Evolutionary conservation across 2,888 invertebrate species (phyloP).

Genomic region (Drosophila sordidapex): DNA sequence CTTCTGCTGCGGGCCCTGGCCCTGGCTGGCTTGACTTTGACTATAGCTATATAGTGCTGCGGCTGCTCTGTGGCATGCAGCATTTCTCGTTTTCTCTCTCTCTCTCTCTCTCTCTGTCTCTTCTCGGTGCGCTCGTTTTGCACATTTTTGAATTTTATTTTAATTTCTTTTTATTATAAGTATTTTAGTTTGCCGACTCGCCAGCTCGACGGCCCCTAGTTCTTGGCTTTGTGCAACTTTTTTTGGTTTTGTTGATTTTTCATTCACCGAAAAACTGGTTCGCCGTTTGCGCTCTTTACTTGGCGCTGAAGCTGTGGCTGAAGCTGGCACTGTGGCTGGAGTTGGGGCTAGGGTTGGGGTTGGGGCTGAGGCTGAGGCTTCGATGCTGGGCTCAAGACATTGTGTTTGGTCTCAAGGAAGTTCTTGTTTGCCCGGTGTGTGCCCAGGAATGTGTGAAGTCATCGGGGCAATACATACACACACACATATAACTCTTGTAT

Average conservation of each 20-base stretch:
- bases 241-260: slow-evolving; percentile 76
- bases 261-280: slow-evolving; percentile 80
- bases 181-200: slow-evolving; percentile 62
- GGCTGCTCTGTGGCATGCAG: slow-evolving; percentile 66
- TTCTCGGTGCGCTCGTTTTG: slow-evolving; percentile 62
- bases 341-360: slow-evolving; percentile 8
- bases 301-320: slow-evolving; percentile 39
- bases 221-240: slow-evolving; percentile 48
- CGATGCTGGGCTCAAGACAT: slow-evolving; percentile 40
- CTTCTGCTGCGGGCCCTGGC: slow-evolving; percentile 51
- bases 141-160: slow-evolving; percentile 81
- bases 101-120: slow-evolving; percentile 21
- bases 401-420: slow-evolving; percentile 75
- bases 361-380: slow-evolving; percentile 34
- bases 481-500: slow-evolving; percentile 40
- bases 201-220: slow-evolving; percentile 7
- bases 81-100: slow-evolving; percentile 51
- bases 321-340: slow-evolving; percentile 20
- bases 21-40: slow-evolving; percentile 41
- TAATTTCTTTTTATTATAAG: slow-evolving; percentile 79
- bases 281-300: slow-evolving; percentile 61
- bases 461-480: slow-evolving; percentile 57
- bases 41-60: slow-evolving; percentile 6
- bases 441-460: slow-evolving; percentile 78
- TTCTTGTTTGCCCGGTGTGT: slow-evolving; percentile 66